A percentile compares a stretch with the other conserved stretches of the same genome.
These are phyloP conservation scores for Dendrophyllia cribrosa DNA, from an alignment of 64 coral and sea anemone genomes.

Conservation along the genomic window DNA sequence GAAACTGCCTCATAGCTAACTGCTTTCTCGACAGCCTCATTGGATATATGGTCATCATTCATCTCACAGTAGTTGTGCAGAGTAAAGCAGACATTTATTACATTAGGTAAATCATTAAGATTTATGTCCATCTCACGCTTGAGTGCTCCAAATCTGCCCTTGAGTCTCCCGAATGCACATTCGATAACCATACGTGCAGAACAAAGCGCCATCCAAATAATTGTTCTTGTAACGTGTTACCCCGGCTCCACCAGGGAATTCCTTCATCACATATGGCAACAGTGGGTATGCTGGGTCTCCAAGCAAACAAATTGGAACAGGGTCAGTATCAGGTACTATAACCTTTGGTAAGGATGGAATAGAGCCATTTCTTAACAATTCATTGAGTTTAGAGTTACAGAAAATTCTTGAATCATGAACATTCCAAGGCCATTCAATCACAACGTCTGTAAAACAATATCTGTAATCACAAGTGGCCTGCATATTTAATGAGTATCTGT, in stretches of 20 bases:
- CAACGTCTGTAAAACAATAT: neutral
- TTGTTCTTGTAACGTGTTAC: constrained; percentile 6
- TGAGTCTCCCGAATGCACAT: too few relatives aligned
- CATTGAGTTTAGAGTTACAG: neutral
- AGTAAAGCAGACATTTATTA: constrained; percentile 34
- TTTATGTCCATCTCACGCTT: constrained; percentile 44
- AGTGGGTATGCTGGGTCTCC: too few relatives aligned
- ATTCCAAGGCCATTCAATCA: too few relatives aligned
- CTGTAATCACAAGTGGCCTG: neutral
- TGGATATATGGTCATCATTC: neutral
- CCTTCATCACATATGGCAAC: constrained; percentile 8
- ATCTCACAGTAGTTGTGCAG: neutral
- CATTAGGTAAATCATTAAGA: constrained; percentile 30
- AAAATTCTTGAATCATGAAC: neutral
- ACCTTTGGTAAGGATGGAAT: constrained; percentile 10
- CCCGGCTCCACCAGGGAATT: constrained; percentile 4
- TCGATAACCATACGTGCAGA: constrained; percentile 49
- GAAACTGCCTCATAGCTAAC: constrained; percentile 19
- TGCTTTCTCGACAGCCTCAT: neutral
- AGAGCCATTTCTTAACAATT: neutral
- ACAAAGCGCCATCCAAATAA: constrained; percentile 1
- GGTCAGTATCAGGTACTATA: too few relatives aligned
- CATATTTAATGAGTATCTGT: too few relatives aligned
- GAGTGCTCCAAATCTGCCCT: constrained; percentile 47
- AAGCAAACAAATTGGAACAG: neutral